phyloP scores from a whole-genome alignment of 2,888 invertebrate species.

The Strigamia maritima region DNA sequence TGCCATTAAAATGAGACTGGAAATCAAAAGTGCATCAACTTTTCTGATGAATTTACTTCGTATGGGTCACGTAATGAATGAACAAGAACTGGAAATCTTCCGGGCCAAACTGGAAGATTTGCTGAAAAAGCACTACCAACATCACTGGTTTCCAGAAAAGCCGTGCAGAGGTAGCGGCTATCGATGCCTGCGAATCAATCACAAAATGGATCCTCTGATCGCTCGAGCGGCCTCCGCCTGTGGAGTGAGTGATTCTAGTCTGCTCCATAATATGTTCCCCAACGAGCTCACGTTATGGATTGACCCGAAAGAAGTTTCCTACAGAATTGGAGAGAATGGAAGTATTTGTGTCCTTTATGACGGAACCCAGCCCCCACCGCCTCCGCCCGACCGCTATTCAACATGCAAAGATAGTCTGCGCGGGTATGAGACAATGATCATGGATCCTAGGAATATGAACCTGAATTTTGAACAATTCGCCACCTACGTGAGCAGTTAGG shows the following conservation, averaged over 20 bases:
- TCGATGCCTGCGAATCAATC: constrained; percentile 68
- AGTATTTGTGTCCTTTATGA: constrained; percentile 62
- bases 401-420: constrained; percentile 46
- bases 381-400: constrained; percentile 34
- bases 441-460: constrained; percentile 45
- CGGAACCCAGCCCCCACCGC: constrained; percentile 41
- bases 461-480: constrained; percentile 45
- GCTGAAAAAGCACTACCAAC: constrained; percentile 58
- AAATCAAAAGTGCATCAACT: constrained; percentile 57
- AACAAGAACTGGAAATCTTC: constrained; percentile 55
- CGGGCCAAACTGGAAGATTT: constrained; percentile 54
- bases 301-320: constrained; percentile 69
- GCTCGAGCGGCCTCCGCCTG: constrained; percentile 63
- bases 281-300: constrained; percentile 73
- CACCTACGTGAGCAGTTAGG: constrained; percentile 46
- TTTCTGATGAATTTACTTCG: constrained; percentile 57
- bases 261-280: constrained; percentile 61
- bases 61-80: constrained; percentile 45
- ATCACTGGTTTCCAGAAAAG: constrained; percentile 72
- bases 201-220: constrained; percentile 67
- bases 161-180: constrained; percentile 70
- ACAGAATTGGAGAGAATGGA: constrained; percentile 64
- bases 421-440: constrained; percentile 43
- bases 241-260: constrained; percentile 60
- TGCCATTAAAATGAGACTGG: constrained; percentile 53